Percentiles rank a stretch among this genome's conserved stretches.
Conservation (phyloP, 2,888 invertebrate genomes). For the Drosophila buzzatii region DNA sequence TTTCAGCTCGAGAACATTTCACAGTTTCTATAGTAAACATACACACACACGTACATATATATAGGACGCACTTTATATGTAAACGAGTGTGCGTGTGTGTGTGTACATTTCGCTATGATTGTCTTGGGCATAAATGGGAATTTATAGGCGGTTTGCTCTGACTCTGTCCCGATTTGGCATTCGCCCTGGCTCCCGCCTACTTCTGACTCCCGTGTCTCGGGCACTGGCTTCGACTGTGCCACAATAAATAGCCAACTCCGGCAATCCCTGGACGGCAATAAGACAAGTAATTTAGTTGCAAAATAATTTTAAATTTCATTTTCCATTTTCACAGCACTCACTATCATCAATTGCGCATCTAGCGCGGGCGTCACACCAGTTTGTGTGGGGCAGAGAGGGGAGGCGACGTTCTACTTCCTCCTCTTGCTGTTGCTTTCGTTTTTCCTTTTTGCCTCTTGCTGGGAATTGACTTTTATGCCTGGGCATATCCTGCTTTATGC, state of each 20-base stretch:
- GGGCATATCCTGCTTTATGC: constrained; percentile 58
- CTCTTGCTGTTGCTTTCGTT: neutral
- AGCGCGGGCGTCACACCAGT: constrained; percentile 2
- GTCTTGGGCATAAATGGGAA: constrained; percentile 79
- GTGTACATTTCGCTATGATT: constrained; percentile 59
- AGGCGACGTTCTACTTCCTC: neutral
- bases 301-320: constrained; percentile 79
- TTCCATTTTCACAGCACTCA: constrained; percentile 70
- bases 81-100: constrained; percentile 5
- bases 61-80: constrained; percentile 7
- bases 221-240: constrained; percentile 3
- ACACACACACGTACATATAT: neutral
- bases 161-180: constrained; percentile 29
- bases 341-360: constrained; percentile 61
- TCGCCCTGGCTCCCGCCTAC: too few species aligned
- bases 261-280: constrained; percentile 78
- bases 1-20: neutral
- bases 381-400: neutral
- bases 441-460: neutral
- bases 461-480: constrained; percentile 56
- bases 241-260: constrained; percentile 66
- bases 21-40: constrained; percentile 1
- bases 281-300: constrained; percentile 79
- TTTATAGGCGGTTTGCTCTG: constrained; percentile 62
- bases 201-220: neutral